These are phyloP conservation scores for Baronia brevicornis DNA, from an alignment of 2,888 invertebrate genomes.

Conservation along the genomic window DNA sequence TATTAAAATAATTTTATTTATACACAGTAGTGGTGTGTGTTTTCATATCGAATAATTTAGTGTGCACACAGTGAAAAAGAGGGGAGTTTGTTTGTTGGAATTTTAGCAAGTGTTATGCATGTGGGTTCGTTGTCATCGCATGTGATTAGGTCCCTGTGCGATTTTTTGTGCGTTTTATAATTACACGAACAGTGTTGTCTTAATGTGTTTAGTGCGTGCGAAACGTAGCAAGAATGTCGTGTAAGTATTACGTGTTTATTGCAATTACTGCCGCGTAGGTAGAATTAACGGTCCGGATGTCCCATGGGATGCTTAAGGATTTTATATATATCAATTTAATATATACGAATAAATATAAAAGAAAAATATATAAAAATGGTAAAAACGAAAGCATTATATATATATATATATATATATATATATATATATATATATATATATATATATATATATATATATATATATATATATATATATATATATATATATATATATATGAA, in stretches of 20 bases:
- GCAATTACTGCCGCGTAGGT: not conserved
- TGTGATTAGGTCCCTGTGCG: conserved; percentile 23
- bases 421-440: conserved; percentile 1
- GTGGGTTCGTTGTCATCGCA: conserved; percentile 17
- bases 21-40: conserved; percentile 10
- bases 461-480: conserved; percentile 1
- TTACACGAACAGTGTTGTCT: conserved; percentile 16
- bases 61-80: too few species aligned
- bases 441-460: conserved; percentile 1
- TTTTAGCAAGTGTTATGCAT: conserved; percentile 8
- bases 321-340: too few species aligned
- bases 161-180: conserved; percentile 19
- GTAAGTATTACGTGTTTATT: conserved; percentile 17
- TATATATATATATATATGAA: too few species aligned
- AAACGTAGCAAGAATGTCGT: conserved; percentile 15
- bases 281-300: not conserved
- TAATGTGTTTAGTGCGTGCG: conserved; percentile 17
- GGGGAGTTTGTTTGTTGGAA: conserved; percentile 15
- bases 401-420: not conserved
- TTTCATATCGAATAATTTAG: too few species aligned
- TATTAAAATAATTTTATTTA: conserved; percentile 36
- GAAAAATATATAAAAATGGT: too few species aligned
- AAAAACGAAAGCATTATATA: too few species aligned
- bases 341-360: too few species aligned
- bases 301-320: too few species aligned